phyloP scores from a whole-genome alignment of 2,888 invertebrate species.

The Brachycybe producta region DNA sequence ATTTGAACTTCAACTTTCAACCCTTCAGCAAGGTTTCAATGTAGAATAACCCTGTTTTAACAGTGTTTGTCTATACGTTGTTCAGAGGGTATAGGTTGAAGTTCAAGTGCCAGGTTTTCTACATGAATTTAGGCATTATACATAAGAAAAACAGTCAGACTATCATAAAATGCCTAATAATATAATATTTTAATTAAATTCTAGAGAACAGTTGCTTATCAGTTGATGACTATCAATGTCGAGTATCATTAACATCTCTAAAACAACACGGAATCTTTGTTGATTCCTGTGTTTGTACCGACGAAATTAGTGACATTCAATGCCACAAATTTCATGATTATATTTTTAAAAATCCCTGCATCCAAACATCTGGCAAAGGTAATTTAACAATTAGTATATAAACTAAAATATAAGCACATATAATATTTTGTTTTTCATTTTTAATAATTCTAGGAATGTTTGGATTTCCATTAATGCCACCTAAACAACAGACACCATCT shows the following conservation, averaged over 20 bases:
- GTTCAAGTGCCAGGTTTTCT: no score
- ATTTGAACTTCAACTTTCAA: no score
- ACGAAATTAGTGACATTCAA: slow-evolving; percentile 5
- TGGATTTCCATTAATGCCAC: neutral
- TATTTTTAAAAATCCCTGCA: slow-evolving; percentile 16
- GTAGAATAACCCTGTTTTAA: no score
- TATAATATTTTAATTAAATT: no score
- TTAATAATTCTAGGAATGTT: neutral
- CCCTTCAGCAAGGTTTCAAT: no score
- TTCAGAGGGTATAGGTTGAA: no score
- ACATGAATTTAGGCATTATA: no score
- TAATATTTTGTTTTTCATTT: neutral
- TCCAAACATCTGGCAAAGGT: slow-evolving; percentile 11
- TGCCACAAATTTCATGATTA: slow-evolving; percentile 12
- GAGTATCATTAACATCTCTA: slow-evolving; percentile 8
- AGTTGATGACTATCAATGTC: no score
- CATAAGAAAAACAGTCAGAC: no score
- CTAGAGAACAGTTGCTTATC: no score
- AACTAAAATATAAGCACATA: neutral
- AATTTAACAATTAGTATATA: neutral
- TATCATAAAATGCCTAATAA: no score
- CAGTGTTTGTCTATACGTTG: no score
- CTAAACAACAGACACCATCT: slow-evolving; percentile 8
- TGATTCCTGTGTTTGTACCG: slow-evolving; percentile 11
- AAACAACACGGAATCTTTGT: slow-evolving; percentile 6